Conservation (phyloP, 2,888 invertebrate species). For the Argyra leucocephala region DNA sequence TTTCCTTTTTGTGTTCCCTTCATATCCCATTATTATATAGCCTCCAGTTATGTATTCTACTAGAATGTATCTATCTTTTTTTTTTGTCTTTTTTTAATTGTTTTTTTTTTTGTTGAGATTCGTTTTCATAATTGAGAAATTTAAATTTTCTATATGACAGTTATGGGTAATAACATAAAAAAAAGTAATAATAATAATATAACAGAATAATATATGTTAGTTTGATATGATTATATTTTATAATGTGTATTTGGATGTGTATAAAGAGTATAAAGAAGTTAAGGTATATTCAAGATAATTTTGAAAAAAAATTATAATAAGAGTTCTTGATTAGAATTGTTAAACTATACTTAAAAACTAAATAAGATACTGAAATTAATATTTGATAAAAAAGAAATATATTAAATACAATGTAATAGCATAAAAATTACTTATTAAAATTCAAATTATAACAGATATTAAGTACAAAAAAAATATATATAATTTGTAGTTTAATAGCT, state of each 20-base stretch:
- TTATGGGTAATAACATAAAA: not conserved
- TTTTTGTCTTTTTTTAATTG: not conserved
- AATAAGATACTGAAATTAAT: no score
- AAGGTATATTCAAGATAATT: no score
- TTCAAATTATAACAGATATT: no score
- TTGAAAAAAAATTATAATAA: no score
- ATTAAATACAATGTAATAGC: no score
- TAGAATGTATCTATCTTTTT: not conserved
- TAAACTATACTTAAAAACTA: not conserved
- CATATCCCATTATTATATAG: not conserved
- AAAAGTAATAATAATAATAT: not conserved
- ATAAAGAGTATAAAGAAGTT: no score
- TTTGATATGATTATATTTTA: not conserved
- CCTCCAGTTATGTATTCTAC: not conserved
- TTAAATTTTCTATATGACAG: conserved; percentile 1
- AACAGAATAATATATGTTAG: not conserved
- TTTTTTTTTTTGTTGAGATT: no score
- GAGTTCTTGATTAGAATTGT: not conserved
- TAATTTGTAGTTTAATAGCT: no score
- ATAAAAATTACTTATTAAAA: no score
- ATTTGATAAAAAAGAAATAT: no score
- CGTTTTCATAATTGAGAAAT: not conserved
- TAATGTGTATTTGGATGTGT: not conserved
- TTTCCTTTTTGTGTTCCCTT: no score
- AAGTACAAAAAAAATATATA: no score